Evolutionary conservation across 2,113 vertebrate genomes (phyloP).

Genomic region (Epinephelus lanceolatus): DNA sequence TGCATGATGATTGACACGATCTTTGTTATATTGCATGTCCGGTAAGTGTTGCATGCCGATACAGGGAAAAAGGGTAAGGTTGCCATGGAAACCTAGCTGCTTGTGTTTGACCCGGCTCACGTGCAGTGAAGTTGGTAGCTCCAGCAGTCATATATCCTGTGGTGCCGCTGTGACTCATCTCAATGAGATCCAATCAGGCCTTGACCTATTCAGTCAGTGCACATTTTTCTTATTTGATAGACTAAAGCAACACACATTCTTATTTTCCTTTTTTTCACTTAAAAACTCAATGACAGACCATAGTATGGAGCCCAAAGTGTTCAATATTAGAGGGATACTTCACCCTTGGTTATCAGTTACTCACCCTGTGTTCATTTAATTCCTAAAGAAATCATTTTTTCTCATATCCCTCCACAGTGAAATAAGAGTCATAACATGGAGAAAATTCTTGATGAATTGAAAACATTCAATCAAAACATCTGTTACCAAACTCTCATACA

Average conservation of each 20-base stretch:
- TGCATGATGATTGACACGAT: slow-evolving; percentile 67
- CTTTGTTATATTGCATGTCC: slow-evolving; percentile 75
- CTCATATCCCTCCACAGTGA: no score
- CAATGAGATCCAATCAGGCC: slow-evolving; percentile 45
- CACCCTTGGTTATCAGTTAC: no score
- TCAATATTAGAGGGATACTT: no score
- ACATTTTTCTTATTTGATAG: background rate
- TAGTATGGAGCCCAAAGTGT: no score
- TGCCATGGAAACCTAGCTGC: slow-evolving; percentile 43
- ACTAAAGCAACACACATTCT: background rate
- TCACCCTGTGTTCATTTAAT: no score
- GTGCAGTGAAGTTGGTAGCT: slow-evolving; percentile 63
- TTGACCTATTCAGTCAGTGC: slow-evolving; percentile 66
- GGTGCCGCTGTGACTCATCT: slow-evolving; percentile 31
- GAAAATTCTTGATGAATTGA: no score
- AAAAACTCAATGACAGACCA: no score
- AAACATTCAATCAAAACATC: no score
- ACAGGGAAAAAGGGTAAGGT: slow-evolving; percentile 67
- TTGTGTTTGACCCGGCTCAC: slow-evolving; percentile 31
- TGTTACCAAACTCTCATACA: no score
- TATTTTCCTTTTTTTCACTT: no score
- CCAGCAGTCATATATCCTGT: slow-evolving; percentile 37
- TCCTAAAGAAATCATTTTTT: no score
- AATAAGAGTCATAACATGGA: no score
- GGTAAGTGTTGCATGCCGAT: slow-evolving; percentile 69